Base-by-base conservation (phyloP, 2,888 invertebrate genomes). In the Stenichneumon culpator region DNA sequence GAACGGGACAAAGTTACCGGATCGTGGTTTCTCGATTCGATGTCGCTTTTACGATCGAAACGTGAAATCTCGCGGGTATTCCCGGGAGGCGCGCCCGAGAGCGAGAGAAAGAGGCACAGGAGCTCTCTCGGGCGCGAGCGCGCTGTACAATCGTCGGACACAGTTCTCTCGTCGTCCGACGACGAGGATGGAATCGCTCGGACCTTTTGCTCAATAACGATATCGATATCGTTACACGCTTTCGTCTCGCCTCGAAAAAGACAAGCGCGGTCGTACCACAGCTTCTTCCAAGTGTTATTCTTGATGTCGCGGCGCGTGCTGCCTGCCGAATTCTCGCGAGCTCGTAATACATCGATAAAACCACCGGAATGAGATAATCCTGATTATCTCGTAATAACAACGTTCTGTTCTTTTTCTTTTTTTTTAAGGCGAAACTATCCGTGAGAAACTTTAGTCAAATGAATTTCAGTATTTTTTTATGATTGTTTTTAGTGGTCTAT, bases 141-240 rank as follows among this genome's bases (percentile, higher is more conserved):
- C 69, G 73, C 85, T 82, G 77, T 73, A 85, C 68, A 67, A 75
- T 47, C 70, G 70, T 81, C 57, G 75, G 79, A 79, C 79, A 57
- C 57, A 32, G 54, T 82, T 70, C 68, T 52, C 74, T 69, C 65
- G 54, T 82, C 67, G 72, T 72, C 78, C 67, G 65, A 63, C 74
- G 72, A 85, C 79, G 79, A 82, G 75, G 79, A 72, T 65, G 67
- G 77, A 85, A 85, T 79, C 82, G 82, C 67, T 79, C 82, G 82
- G 79, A 85, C 82, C 85, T 85, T 82, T 74, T 75, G 79, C 80
- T 77, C 85, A 85, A 85, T 85, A 85, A 85, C 85, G 85, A 85
- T 85, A 85, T 82, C 85, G 82, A 85, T 85, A 85, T 85, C 84
- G 82, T 85, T 85, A 85, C 85, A 79, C 79, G 85, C 82, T 82